Base-by-base conservation (phyloP, 53 echinoderm and acorn worm genomes). In the Patiria pectinifera region DNA sequence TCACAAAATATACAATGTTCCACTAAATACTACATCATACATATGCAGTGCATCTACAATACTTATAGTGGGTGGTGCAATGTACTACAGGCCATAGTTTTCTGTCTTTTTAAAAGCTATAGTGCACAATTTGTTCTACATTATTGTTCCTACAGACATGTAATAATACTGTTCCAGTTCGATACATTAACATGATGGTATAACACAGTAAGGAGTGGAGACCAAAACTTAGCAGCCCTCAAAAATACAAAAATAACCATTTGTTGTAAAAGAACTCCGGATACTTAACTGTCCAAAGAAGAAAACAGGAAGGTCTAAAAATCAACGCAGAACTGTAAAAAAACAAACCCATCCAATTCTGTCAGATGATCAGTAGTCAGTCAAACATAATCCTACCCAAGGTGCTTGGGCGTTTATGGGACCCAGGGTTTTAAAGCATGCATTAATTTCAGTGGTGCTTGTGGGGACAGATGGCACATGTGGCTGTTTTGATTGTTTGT, bases 1-100 rank as follows among this genome's bases (percentile, higher is more conserved):
- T 94, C 91, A 94, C 94, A 94, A 94, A 94, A 94, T 94, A 94
- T 94, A 94, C 91, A 94, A 93, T 93, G 94, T 91, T 94, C 71
- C 91, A 94, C 91, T 93, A 89, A 88, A 82, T 85, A 78, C 85
- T 71, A 85, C 92, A 92, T 85, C 69, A 82, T 91, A 91, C 84
- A 83, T 91, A 46, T 92, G 85, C 85, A 91, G 93, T 93, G 93
- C 87, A 81, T 93, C 88, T 83, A 93, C 87, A 86, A 83, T 87
- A 93, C 47, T 24, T 80, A 59, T 35, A 66, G 82, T 59, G 83
- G 48, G 80, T 47, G 76, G 90, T 25, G 66, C 84, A 84, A 78
- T 78, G 72, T 46, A 58, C 63, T 49, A 90, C 21, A 21, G 78
- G 22, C 89, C 77, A 80, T 90, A 45, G 48, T 58, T 46, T 18